Evolutionary conservation across 1,140 invertebrate genomes (phyloP), one percentile per base, ranked within the genome.

Genomic region (Linepithema humile): DNA sequence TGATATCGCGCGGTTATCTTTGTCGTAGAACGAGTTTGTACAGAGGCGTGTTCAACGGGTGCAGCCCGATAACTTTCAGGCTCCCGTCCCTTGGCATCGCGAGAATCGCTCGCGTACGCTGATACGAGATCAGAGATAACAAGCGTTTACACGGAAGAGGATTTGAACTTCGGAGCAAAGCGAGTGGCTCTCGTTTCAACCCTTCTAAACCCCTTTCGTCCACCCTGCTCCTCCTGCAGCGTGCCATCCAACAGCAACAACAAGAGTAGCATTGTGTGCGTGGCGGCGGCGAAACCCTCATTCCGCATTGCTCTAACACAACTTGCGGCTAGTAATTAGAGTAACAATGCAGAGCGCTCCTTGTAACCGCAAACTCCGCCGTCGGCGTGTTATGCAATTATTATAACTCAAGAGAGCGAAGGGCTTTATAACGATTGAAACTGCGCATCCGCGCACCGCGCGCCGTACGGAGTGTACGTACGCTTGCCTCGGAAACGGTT

Each of bases 91-190:
- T 40, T 70, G 32, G 50, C 77, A 84, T 88, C 85, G 85, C 82
- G 60, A 32, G 73, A 50, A 84, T 87, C 74, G 83, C 60, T 69
- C 40, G 83, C 73, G 48, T n/a, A n/a, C 35, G 60, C 32, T 69
- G 87, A 85, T 83, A 78, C 83, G 55, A 88, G 87, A 89, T 89
- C 73, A 57, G 65, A 89, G 87, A 89, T 89, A 88, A 89, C 86
- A 48, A 88, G 87, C 87, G 87, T 89, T 89, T 85, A 89, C 73
- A 67, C 35, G 48, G 43, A 53, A 88, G 86, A 85, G 86, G 87
- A 85, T 85, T 75, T 77, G 73, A 85, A 89, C 59, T 88, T 88
- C 20, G 67, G 35, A 26, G 64, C 78, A 83, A 88, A 88, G 65
- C 86, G 57, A 85, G 83, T 85, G 40, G 87, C 72, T 88, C 73